These are phyloP conservation scores for Lepidocyrtoides sp. DNA, from an alignment of 2,888 invertebrate genomes.

Conservation along the genomic window DNA sequence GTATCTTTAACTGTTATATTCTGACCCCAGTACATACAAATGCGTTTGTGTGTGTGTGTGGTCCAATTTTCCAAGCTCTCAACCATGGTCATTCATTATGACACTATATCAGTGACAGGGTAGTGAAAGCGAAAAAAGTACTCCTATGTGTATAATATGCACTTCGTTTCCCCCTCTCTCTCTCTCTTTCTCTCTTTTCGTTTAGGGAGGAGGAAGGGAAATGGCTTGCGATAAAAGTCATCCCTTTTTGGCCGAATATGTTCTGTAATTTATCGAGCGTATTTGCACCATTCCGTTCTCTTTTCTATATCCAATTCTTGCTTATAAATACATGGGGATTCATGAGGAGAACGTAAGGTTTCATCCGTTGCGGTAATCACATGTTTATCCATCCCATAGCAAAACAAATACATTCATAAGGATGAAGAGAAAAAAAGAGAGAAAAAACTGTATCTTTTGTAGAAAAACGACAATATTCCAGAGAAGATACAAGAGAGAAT, in stretches of 20 bases:
- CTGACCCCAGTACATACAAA: conserved; percentile 38
- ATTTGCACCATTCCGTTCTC: conserved; percentile 74
- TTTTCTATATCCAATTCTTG: conserved; percentile 49
- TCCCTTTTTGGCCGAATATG: conserved; percentile 77
- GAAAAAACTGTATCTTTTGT: not conserved
- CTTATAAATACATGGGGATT: conserved; percentile 25
- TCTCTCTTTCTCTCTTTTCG: not conserved
- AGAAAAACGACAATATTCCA: conserved; percentile 28
- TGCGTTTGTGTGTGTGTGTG: conserved; percentile 53
- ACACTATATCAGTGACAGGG: conserved; percentile 77
- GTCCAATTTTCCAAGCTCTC: conserved; percentile 78
- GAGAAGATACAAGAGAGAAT: not conserved
- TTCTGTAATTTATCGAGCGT: conserved; percentile 80
- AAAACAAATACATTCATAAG: conserved; percentile 11
- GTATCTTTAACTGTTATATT: conserved; percentile 26
- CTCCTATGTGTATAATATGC: conserved; percentile 59
- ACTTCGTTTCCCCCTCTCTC: conserved; percentile 9
- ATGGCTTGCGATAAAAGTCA: conserved; percentile 82
- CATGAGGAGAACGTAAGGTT: conserved; percentile 27
- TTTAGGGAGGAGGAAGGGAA: conserved; percentile 71
- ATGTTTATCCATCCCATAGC: conserved; percentile 59
- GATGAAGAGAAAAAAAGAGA: not conserved
- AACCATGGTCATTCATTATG: conserved; percentile 77
- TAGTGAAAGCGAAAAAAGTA: conserved; percentile 70
- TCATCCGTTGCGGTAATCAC: conserved; percentile 64